Evolutionary conservation across 2,888 invertebrate species (phyloP), one percentile per base, ranked within the genome.

Genomic region (Graphium colonna): DNA sequence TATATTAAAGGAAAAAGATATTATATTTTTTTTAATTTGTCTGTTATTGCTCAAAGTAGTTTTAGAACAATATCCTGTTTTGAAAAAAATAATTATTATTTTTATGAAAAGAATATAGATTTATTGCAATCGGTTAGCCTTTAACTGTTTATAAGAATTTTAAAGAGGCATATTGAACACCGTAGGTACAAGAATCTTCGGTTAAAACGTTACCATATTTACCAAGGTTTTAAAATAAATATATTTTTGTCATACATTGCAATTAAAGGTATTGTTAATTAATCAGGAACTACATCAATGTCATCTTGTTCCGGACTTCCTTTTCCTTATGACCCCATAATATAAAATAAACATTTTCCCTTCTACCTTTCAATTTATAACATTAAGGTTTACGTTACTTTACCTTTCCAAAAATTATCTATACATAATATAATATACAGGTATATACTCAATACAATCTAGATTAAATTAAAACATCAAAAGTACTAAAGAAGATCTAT

Each of bases 221-320:
- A 21, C 2, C 21, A 21, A 21, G 21, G 21, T 21, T 21, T 21
- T 21, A 21, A 21, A 21, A 21, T 21, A 21, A 21, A 21, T 33
- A 5, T 33, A 33, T 33, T n/a, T 33, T n/a, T 9, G 33, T 33
- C 3, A 3, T 33, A 10, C 8, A 9, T 33, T 9, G 33, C 33
- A 9, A 3, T 33, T 33, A 33, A 33, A 33, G 2, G 33, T n/a
- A 33, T 9, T 33, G n/a, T 33, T 9, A 9, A 33, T 33, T 2
- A 36, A 36, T 12, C n/a, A 36, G 4, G n/a, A 36, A 36, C 36
- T 36, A 12, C 13, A 36, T 12, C 36, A 36, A 36, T 36, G 36
- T 36, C 36, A 36, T 36, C 4, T 36, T 36, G 36, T 36, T 36
- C 36, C 36, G 36, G 36, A 36, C 36, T 36, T 36, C 36, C 36